phyloP scores from a whole-genome alignment of 2,113 vertebrate genomes.

The Takifugu flavidus region DNA sequence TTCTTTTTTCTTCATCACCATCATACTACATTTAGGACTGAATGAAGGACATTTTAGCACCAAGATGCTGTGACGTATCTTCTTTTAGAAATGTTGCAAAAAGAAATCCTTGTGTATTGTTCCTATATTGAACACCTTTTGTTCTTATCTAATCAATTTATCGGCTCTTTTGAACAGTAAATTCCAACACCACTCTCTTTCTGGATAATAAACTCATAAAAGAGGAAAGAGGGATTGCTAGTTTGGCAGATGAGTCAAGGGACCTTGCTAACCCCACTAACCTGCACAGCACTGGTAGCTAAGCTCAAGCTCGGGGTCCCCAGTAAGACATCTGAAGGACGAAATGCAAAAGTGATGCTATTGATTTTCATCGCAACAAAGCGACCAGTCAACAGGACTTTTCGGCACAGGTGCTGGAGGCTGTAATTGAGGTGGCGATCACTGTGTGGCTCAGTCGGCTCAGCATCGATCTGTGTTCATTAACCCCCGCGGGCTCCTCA shows the following conservation, averaged over 20 bases:
- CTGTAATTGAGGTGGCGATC: conserved; percentile 41
- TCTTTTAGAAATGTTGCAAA: too few species aligned
- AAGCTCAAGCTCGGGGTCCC: conserved; percentile 11
- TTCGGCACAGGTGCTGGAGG: conserved; percentile 30
- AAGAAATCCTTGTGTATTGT: too few species aligned
- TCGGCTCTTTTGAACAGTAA: background rate
- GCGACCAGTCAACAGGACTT: conserved; percentile 44
- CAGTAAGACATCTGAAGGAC: conserved; percentile 27
- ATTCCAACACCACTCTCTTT: background rate
- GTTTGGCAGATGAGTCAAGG: too few species aligned
- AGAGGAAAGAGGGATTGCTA: too few species aligned
- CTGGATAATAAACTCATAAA: too few species aligned
- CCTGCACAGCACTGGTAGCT: background rate
- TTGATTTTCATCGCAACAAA: conserved; percentile 47
- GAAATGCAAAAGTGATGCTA: conserved; percentile 34
- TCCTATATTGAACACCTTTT: too few species aligned
- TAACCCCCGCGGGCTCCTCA: conserved; percentile 62
- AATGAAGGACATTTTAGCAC: too few species aligned
- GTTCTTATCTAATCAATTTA: too few species aligned
- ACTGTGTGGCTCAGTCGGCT: conserved; percentile 27
- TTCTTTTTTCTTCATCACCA: too few species aligned
- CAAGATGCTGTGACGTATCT: too few species aligned
- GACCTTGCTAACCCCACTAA: too few species aligned
- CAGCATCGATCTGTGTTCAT: conserved; percentile 59
- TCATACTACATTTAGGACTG: too few species aligned